Base-by-base conservation (phyloP, 2,888 invertebrate genomes). In the Caenorhabditis japonica region DNA sequence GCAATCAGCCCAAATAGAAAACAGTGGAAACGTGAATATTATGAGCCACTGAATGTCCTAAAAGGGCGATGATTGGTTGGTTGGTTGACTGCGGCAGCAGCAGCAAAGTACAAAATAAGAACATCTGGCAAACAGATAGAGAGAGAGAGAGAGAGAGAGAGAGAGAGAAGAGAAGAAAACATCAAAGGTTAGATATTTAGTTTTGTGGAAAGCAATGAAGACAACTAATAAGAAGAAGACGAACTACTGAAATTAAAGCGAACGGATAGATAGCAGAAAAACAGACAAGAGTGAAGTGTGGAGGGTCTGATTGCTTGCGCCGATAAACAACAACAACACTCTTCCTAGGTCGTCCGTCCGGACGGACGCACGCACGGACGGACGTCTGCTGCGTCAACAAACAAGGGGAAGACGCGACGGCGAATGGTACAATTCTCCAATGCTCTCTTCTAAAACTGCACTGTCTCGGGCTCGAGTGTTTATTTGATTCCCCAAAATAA, bases 241-340 rank as follows among this genome's bases (percentile, higher is more conserved):
- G 15, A 38, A 38, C 3, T 41, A 15, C n/a, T 10, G 17, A 41
- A 41, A 41, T 17, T n/a, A 10, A 19, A 41, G 41, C n/a, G 17
- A 41, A 17, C 10, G 41, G 41, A 4, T 17, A 19, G 15, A 12
- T 4, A 7, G 4, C 15, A 3, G 44, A 21, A 12, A 19, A 17
- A 41, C 17, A 47, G 33, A 13, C 47, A 47, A 47, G 33, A 27
- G 33, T 17, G 12, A 15, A 27, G 25, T 13, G 27, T 27, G 27
- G 44, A 17, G 34, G 13, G 49, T 17, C 38, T 46, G 36, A 1
- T 15, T 38, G 51, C 51, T 38, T 51, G 25, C 38, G 17, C 38
- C 19, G 59, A 60, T 60, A 60, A 60, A 60, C 59, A 60, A 60
- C 59, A 60, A 60, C 49, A 60, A 60, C 49, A 60, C 46, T 38